Evolutionary conservation across 2,797 vertebrate genomes (phyloP).

Genomic region (Cossypha niveicapilla): DNA sequence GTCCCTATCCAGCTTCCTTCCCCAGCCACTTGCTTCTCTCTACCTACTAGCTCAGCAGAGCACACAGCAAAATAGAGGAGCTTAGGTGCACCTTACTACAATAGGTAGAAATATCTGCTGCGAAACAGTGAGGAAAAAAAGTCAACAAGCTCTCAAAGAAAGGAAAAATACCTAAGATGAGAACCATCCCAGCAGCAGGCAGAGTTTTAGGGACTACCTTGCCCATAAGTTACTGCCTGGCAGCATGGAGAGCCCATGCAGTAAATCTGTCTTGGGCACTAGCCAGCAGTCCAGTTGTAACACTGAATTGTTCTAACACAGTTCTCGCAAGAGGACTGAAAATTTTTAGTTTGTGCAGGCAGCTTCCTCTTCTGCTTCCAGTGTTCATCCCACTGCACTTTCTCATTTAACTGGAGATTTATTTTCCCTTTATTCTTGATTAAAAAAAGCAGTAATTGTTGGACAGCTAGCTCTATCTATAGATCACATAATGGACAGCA

Average conservation of each 20-base stretch:
- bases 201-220: neutral
- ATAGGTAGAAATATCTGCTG: neutral
- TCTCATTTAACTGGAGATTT: neutral
- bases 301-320: neutral
- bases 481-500: neutral
- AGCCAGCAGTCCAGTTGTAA: neutral
- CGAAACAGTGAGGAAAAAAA: neutral
- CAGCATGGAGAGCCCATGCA: neutral
- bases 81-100: neutral
- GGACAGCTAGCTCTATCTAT: neutral
- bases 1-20: neutral
- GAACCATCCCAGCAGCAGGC: neutral
- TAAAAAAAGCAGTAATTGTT: neutral
- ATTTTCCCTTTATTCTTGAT: neutral
- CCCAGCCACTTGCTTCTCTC: neutral
- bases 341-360: neutral
- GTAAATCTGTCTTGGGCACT: neutral
- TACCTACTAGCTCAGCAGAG: neutral
- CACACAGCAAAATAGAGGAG: neutral
- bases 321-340: neutral
- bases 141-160: neutral
- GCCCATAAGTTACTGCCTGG: neutral
- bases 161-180: neutral
- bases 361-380: neutral
- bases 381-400: neutral